phyloP scores from a whole-genome alignment of 37 sponge, comb jelly and placozoan species.

The Eunapius fragilis region DNA sequence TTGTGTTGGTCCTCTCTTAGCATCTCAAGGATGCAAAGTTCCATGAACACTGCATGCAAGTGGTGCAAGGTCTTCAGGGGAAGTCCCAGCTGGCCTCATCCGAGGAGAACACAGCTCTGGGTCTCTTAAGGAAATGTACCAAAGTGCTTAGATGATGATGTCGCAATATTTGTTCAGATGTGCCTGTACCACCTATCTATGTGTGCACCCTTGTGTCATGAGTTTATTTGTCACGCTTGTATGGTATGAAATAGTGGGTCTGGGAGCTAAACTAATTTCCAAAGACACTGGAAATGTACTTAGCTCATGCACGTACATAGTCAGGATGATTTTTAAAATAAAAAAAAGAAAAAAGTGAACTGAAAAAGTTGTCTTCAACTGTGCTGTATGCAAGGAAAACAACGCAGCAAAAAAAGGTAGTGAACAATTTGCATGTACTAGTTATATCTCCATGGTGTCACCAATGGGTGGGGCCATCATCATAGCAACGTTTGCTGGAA shows the following conservation, averaged over 20 bases:
- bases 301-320: no score
- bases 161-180: background rate
- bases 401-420: no score
- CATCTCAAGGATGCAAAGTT: background rate
- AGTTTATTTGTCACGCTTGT: no score
- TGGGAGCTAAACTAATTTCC: no score
- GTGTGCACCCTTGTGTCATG: background rate
- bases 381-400: no score
- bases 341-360: no score
- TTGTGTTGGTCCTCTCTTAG: background rate
- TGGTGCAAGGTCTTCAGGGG: background rate
- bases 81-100: background rate
- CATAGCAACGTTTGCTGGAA: background rate
- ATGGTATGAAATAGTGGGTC: no score
- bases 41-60: background rate
- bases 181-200: background rate
- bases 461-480: background rate
- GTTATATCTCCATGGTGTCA: background rate
- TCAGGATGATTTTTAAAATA: no score
- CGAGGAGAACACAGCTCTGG: slow-evolving; percentile 2
- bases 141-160: background rate
- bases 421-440: background rate
- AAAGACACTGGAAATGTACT: no score
- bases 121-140: background rate
- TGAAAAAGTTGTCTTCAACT: no score